Evolutionary conservation across 1,140 invertebrate species (phyloP).

Genomic region (Drosophila sucinea): DNA sequence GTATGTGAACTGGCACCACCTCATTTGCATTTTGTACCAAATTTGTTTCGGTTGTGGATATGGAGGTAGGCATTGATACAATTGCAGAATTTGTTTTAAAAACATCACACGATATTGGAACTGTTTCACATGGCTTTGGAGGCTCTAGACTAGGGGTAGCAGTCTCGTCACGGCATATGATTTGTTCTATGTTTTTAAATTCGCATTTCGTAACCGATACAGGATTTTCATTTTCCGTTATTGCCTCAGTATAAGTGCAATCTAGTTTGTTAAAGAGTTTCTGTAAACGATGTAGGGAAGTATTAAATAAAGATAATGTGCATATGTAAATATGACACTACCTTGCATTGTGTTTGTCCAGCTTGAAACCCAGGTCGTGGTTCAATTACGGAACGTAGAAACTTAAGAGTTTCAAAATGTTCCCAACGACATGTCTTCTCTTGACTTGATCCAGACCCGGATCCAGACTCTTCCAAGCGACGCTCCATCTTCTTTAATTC

Average conservation of each 20-base stretch:
- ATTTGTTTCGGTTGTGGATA: not conserved
- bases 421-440: slow-evolving; percentile 66
- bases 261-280: slow-evolving; percentile 42
- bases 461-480: slow-evolving; percentile 57
- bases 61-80: not conserved
- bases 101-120: not conserved
- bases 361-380: slow-evolving; percentile 67
- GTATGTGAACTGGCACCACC: not conserved
- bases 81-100: not conserved
- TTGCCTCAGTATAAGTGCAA: not conserved
- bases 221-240: not conserved
- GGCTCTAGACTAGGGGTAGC: slow-evolving; percentile 6
- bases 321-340: not conserved
- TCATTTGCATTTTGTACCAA: slow-evolving; percentile 9
- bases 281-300: slow-evolving; percentile 1
- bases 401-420: slow-evolving; percentile 72
- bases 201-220: slow-evolving; percentile 9
- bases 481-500: slow-evolving; percentile 75
- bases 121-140: slow-evolving; percentile 15
- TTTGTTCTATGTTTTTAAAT: slow-evolving; percentile 2
- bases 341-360: slow-evolving; percentile 36
- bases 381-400: slow-evolving; percentile 66
- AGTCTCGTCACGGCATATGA: slow-evolving; percentile 10
- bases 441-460: slow-evolving; percentile 28
- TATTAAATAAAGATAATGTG: not conserved